Evolutionary conservation across 2,113 vertebrate species (phyloP).

Genomic region (Fregetta grallaria): DNA sequence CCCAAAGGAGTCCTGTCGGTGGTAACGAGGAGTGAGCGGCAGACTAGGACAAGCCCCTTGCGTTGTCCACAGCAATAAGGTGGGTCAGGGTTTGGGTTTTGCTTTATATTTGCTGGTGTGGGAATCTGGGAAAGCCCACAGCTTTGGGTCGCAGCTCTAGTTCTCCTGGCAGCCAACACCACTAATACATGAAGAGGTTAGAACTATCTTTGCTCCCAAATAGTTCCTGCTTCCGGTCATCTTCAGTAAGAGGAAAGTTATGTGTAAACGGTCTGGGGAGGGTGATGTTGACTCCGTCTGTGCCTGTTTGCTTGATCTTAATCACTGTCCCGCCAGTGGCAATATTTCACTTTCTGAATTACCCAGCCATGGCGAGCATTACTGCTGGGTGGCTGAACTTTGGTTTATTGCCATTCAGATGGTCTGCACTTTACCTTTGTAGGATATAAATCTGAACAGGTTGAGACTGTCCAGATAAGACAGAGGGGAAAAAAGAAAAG

Average conservation of each 20-base stretch:
- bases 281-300: background rate
- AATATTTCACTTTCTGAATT: background rate
- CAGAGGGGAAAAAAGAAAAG: background rate
- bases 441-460: conserved; percentile 22
- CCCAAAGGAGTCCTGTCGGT: background rate
- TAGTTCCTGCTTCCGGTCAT: background rate
- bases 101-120: background rate
- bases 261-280: background rate
- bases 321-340: background rate
- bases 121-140: rapidly evolving
- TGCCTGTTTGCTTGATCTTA: background rate
- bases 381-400: conserved; percentile 23
- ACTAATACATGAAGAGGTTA: background rate
- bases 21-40: background rate
- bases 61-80: background rate
- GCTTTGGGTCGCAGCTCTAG: background rate
- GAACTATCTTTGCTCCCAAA: background rate
- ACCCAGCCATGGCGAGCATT: background rate
- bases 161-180: background rate
- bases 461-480: background rate
- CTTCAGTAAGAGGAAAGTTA: background rate
- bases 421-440: conserved; percentile 31
- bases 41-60: background rate
- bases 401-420: conserved; percentile 36
- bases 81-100: background rate